Conservation (phyloP, 2,888 invertebrate genomes). For the Caenorhabditis sp. region DNA sequence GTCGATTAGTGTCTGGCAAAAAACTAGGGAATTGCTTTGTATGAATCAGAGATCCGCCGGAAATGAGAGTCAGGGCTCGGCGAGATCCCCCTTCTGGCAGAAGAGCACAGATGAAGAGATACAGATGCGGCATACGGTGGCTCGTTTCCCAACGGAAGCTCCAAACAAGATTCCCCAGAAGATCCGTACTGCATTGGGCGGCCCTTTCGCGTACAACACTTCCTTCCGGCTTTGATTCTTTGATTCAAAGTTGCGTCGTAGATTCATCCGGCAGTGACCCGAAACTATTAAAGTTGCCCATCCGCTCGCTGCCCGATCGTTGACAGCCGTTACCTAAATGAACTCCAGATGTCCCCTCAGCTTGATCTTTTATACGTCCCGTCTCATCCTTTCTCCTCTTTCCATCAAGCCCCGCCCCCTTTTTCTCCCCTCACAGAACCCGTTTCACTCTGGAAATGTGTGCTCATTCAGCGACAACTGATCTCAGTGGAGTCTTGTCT, state of each 20-base stretch:
- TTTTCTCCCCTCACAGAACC: neutral
- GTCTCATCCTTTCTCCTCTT: constrained; percentile 11
- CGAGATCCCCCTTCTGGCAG: constrained; percentile 15
- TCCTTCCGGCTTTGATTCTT: neutral
- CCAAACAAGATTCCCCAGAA: neutral
- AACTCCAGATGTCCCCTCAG: constrained; percentile 51
- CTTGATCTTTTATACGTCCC: constrained; percentile 46
- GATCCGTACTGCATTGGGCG: no score
- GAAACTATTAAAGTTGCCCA: constrained; percentile 54
- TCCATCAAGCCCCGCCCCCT: no score
- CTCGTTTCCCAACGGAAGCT: no score
- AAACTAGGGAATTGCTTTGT: constrained; percentile 30
- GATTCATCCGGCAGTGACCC: constrained; percentile 30
- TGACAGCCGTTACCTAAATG: constrained; percentile 47
- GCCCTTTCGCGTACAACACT: neutral
- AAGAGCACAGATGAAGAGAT: constrained; percentile 28
- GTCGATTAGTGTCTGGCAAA: constrained; percentile 22
- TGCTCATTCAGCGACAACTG: constrained; percentile 12
- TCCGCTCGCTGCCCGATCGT: constrained; percentile 30
- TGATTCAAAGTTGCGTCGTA: neutral
- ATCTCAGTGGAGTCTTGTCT: neutral
- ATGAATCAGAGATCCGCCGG: constrained; percentile 58
- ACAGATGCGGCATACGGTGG: constrained; percentile 30
- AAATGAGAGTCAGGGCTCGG: constrained; percentile 47
- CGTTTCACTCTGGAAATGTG: constrained; percentile 18